Base-by-base conservation (phyloP, 2,113 vertebrate genomes). In the Myrmecophaga tridactyla region DNA sequence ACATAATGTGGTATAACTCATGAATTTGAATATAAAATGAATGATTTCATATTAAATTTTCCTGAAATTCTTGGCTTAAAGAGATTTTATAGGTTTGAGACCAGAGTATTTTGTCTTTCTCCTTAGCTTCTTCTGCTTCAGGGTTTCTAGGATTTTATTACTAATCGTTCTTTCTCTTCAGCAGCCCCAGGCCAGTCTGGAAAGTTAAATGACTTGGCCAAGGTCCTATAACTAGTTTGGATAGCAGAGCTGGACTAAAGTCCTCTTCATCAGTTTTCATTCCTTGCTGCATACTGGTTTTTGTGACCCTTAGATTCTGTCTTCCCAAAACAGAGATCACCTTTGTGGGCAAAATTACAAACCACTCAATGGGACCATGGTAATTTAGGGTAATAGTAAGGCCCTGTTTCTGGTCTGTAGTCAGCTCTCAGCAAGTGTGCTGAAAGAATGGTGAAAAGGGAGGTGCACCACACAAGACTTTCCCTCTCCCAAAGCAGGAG, bases 11-110 rank as follows among this genome's bases (percentile, higher is more conserved):
- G 41, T 87, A 1, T 93, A 41, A 73, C 31, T 96, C 36, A 62
- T 89, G 81, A 94, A 94, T 27, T 96, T 97, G 85, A 70, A 88
- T 97, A 94, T 82, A 76, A 92, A 95, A 94, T 94, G 41, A 96
- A 93, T 83, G 41, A 46, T 93, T 86, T 92, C 21, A 34, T 91
- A 89, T 90, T 95, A 90, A 90, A 94, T 82, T 96, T 93, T 94
- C 67, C 48, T 85, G 58, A 85, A 87, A 75, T 36, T 72, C 56
- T 87, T 83, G 73, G 41, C 62, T 89, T 89, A 87, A 78, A 94
- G 69, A 73, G 39, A 89, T 56, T 85, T 48, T 70, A 46, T 15
- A 43, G 62, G 51, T 41, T 96, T 84, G 20, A 77, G 23, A 18
- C 36, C 62, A n/a, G 46, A 20, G 51, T 80, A 21, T 73, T 77